Evolutionary conservation across 2,797 vertebrate genomes (phyloP), one percentile per base, ranked within the genome.

Genomic region (Meriones psammophilus): DNA sequence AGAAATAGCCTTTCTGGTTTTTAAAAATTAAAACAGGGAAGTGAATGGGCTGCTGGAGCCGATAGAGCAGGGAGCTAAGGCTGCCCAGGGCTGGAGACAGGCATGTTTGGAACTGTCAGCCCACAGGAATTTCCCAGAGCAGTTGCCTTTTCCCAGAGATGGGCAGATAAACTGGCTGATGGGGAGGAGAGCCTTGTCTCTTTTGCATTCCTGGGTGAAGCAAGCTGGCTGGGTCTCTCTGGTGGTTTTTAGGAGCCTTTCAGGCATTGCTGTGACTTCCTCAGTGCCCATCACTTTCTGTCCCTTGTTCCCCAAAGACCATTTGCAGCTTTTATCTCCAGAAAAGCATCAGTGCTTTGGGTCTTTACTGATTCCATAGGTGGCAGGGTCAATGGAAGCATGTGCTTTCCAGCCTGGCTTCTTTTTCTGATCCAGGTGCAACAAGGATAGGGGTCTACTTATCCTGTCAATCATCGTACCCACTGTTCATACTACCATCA

Each of bases 71-170:
- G 46, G 17, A 84, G 89, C 36, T 15, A 17, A 64, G 74, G 62
- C 22, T 83, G 91, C 74, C 89, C 54, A 56, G 20, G 74, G 83
- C 93, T 74, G 71, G 56, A 78, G 90, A 22, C 58, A 8, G 24
- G 26, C 78, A 46, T 68, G 76, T 77, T 56, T 42, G 81, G 91
- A 95, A 14, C 56, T 26, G 62, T 54, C 14, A 5, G n/a, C 26
- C 28, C 73, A 0, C 46, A 91, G 85, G 88, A 95, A 84, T 97
- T 71, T n/a, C 84, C 88, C 64, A 13, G 2, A 83, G 68, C 26
- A 50, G 12, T n/a, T 24, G 62, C 3, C 0, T 33, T 26, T 62
- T 26, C 24, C 20, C 9, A 28, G 64, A 95, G 96, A 93, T 74
- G 76, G 26, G 5, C 80, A 58, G 93, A 88, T 81, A 60, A 85